Evolutionary conservation across 2,113 vertebrate genomes (phyloP).

Genomic region (Progne subis): DNA sequence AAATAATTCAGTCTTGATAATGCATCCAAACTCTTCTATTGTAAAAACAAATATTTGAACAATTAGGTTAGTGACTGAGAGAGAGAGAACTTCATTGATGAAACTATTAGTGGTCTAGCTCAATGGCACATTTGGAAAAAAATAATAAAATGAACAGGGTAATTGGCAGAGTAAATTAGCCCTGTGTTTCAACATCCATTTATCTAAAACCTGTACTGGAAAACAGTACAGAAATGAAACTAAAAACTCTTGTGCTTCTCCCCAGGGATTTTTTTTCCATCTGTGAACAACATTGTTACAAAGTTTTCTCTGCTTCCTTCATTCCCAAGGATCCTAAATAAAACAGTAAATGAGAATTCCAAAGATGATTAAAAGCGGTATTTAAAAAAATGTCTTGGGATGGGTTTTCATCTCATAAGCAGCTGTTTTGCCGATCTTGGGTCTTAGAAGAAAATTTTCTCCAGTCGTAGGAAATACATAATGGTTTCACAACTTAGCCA

Average conservation of each 20-base stretch:
- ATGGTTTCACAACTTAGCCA: background rate
- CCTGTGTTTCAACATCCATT: background rate
- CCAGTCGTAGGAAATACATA: background rate
- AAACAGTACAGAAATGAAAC: background rate
- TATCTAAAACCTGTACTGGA: background rate
- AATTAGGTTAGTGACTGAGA: background rate
- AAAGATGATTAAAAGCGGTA: background rate
- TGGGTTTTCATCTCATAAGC: background rate
- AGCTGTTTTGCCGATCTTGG: background rate
- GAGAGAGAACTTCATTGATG: slow-evolving; percentile 13
- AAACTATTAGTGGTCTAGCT: slow-evolving; percentile 13
- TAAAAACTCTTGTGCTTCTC: background rate
- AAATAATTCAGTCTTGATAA: slow-evolving; percentile 47
- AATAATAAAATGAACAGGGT: background rate
- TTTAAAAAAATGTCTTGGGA: background rate
- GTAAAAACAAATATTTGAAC: slow-evolving; percentile 23
- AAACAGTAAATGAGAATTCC: background rate
- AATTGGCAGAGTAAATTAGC: background rate
- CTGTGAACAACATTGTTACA: background rate
- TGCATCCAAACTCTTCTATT: slow-evolving; percentile 29
- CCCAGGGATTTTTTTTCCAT: background rate
- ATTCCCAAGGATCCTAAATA: background rate
- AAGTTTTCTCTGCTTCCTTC: background rate
- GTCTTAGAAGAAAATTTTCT: background rate
- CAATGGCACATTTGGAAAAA: background rate